Evolutionary conservation across 2,113 vertebrate genomes (phyloP).

Genomic region (Agapornis roseicollis): DNA sequence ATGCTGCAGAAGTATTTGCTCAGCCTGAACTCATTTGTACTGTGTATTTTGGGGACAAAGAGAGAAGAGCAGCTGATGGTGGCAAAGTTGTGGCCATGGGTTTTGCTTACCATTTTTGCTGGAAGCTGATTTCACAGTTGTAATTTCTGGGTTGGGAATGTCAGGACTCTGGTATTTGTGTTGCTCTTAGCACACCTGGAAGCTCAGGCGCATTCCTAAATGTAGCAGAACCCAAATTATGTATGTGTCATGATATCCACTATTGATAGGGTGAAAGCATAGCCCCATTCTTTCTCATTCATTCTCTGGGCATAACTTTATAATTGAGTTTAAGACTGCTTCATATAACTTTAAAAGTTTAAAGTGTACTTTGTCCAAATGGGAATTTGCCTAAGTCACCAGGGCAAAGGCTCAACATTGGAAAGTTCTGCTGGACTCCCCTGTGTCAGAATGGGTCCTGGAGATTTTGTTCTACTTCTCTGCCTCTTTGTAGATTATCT

Average conservation of each 20-base stretch:
- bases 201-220: not conserved
- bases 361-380: not conserved
- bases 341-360: not conserved
- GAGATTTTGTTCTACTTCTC: not conserved
- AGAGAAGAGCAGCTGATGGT: not conserved
- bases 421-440: not conserved
- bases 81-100: not conserved
- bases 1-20: not conserved
- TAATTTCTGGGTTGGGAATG: not conserved
- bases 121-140: not conserved
- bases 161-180: not conserved
- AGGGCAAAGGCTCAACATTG: not conserved
- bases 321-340: not conserved
- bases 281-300: not conserved
- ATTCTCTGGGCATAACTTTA: not conserved
- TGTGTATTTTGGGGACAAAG: not conserved
- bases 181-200: not conserved
- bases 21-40: not conserved
- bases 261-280: not conserved
- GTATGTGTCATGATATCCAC: not conserved
- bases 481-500: not conserved
- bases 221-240: not conserved
- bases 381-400: not conserved
- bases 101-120: not conserved
- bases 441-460: not conserved